Percentiles rank a stretch among this genome's conserved stretches.
Conservation (phyloP, 2,797 vertebrate genomes). For the Hirundo rustica region DNA sequence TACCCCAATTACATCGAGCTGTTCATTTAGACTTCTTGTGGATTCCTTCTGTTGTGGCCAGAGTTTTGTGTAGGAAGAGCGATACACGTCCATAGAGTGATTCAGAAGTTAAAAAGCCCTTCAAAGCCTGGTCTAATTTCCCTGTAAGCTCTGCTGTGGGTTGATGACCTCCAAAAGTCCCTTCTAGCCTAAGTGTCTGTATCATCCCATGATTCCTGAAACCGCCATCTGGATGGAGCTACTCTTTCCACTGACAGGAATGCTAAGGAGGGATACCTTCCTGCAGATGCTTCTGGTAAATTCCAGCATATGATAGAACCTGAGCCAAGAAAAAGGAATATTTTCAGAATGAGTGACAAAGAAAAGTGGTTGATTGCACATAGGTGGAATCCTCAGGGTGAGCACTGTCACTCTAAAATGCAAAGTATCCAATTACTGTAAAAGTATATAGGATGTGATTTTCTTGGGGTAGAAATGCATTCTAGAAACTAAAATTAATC, state of each 20-base stretch:
- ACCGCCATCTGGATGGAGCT: neutral
- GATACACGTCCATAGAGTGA: neutral
- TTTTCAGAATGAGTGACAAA: neutral
- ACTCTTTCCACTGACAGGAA: neutral
- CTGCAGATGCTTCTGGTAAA: neutral
- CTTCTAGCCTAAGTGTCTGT: neutral
- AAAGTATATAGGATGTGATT: neutral
- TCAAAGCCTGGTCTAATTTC: neutral
- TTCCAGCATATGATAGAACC: neutral
- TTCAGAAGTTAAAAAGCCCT: neutral
- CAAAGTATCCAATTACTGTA: neutral
- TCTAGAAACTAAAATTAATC: neutral
- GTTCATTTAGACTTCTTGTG: neutral
- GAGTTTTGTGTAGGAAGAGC: neutral
- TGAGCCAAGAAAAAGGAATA: neutral
- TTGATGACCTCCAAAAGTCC: neutral
- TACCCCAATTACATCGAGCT: neutral
- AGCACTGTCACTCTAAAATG: neutral
- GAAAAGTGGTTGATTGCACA: neutral
- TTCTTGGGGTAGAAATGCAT: neutral
- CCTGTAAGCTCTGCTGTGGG: neutral
- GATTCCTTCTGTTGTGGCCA: neutral
- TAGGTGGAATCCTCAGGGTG: neutral
- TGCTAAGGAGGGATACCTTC: neutral
- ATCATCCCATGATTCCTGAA: neutral